Evolutionary conservation across 2,113 vertebrate species (phyloP), one percentile per base, ranked within the genome.

Genomic region (Pontoporia blainvillei): DNA sequence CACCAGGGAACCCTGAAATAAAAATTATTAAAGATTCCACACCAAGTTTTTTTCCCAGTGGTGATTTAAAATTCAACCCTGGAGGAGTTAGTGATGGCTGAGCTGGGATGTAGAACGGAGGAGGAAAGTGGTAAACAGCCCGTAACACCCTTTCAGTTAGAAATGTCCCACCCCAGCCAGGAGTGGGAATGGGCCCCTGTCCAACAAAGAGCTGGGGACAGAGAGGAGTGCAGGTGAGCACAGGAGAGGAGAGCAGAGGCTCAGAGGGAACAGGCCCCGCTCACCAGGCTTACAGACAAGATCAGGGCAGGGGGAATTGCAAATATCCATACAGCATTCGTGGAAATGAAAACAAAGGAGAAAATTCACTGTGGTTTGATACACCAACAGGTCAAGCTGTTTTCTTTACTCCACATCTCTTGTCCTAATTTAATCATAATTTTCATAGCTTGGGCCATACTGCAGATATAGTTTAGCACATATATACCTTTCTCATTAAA

Each of bases 11-110:
- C 44, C 44, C 27, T 34, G 23, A 96, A 94, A 75, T 81, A 71
- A 79, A 92, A 73, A 41, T 41, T n/a, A 20, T 49, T 61, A 90
- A 57, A 69, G 71, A 75, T 75, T 62, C 39, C 81, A 71, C 8
- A 14, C 64, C n/a, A 59, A 46, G 6, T 34, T 67, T 78, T 75
- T 3, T 4, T 23, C 31, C 54, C 23, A 25, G 29, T 17, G 25
- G 61, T 64, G 36, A 87, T 89, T 92, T 44, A 71, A 82, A 92
- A 71, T 62, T 86, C 31, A 62, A 4, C 12, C 72, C 41, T 21
- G 46, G 20, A 95, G 25, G 79, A 54, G 10, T 39, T 75, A 66
- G 73, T 44, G 64, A 57, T n/a, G n/a, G 13, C 69, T 46, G n/a
- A 61, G 66, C 86, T 62, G 57, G 12, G 46, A 85, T 54, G 18